These are phyloP conservation scores for Prionailurus bengalensis DNA, from an alignment of 2,113 vertebrate genomes.

Conservation along the genomic window DNA sequence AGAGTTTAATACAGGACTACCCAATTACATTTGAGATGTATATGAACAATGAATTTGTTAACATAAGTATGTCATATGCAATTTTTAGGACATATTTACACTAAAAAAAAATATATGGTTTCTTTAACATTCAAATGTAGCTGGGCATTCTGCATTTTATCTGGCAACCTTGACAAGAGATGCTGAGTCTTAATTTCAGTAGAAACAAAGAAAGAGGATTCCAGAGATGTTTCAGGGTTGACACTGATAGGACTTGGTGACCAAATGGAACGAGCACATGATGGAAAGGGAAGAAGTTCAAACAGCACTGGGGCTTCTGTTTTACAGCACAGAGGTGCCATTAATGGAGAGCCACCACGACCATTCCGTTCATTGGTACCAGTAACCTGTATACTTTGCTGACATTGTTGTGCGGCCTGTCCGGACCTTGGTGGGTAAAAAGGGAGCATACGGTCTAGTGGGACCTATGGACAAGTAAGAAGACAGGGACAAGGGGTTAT, in stretches of 20 bases:
- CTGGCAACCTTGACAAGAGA: background rate
- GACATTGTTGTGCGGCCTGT: background rate
- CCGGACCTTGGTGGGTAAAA: background rate
- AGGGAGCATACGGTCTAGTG: background rate
- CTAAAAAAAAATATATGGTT: background rate
- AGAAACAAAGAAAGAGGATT: background rate
- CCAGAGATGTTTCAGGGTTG: background rate
- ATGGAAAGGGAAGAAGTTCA: background rate
- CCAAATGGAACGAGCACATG: background rate
- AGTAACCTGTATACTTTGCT: background rate
- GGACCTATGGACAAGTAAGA: background rate
- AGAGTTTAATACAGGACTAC: background rate
- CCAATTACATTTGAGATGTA: conserved; percentile 3
- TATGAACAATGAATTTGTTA: background rate
- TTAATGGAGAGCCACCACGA: background rate
- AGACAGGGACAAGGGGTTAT: background rate
- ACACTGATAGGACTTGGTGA: background rate
- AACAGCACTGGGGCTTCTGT: background rate
- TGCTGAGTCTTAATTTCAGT: background rate
- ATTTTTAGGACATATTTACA: background rate
- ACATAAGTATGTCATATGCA: background rate
- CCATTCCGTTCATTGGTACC: background rate
- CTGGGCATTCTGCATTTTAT: background rate
- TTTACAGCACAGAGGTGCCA: background rate
- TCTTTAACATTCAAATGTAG: background rate